Base-by-base conservation (phyloP, 2,797 vertebrate species). In the Danio choprae region DNA sequence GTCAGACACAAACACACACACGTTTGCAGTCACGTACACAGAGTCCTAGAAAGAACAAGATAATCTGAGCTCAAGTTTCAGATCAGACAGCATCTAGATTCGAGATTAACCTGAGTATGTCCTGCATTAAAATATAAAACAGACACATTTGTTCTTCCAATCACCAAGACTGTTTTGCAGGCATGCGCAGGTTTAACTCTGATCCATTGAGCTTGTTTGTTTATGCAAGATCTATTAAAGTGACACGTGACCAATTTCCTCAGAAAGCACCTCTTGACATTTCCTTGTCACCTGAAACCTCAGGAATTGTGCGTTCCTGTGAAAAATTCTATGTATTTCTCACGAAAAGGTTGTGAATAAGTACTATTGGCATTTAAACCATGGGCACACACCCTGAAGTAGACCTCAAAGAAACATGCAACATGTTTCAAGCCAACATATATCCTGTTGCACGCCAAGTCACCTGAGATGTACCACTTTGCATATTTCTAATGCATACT, bases 1-100 rank as follows among this genome's bases (percentile, higher is more conserved):
- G 98, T 99, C 16, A 84, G 79, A 73, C 16, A 40, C 15, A 12
- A 53, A 40, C 55, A 53, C 59, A 20, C 44, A 18, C n/a, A 20
- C 18, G 6, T 48, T 6, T 48, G 12, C 22, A 16, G 10, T 43
- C 40, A 22, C 5, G 2, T 10, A 69, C 6, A 36, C 36, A 8
- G 9, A 22, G n/a, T 79, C 77, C 50, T 18, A 36, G 8, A 53
- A 50, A 36, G 64, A 60, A 38, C 76, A 63, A 64, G 59, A 80
- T 44, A 5, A 63, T 53, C 46, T 18, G 7, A 53, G 18, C 18
- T 73, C 60, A 10, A 1, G 59, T 20, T 65, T 73, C 46, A 44
- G 46, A 56, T 46, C 20, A 56, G 20, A 67, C 22, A 48, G 51
- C 8, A 56, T 68, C 53, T 68, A 15, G 46, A 53, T 44, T 62